Evolutionary conservation across 2,888 invertebrate species (phyloP), one percentile per base, ranked within the genome.

Genomic region (Monoplex corrugatus): DNA sequence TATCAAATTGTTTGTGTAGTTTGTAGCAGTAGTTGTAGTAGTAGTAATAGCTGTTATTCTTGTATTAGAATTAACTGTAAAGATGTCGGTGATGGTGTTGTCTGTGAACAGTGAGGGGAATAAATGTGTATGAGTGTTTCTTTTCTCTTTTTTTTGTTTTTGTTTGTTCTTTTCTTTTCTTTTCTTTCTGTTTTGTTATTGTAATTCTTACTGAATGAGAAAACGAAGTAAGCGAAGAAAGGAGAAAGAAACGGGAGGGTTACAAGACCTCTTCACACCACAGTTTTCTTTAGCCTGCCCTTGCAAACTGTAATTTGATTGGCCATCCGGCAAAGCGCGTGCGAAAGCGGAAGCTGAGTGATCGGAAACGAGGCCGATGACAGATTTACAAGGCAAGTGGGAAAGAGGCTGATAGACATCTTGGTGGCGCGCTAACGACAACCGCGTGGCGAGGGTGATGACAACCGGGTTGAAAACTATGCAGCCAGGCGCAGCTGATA

Each of bases 351-450:
- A 63, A 63, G 86, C 28, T 32, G 63, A 86, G 68, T 32, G 86
- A 86, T 68, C 68, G 63, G 86, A n/a, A 86, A 86, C 86, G 86
- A 86, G 68, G 86, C 86, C 43, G 68, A 10, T 68, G 86, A 86
- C 86, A 86, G 86, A 86, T 86, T 86, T 86, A 85, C 85, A 85
- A 35, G 83, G 63, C 28, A 38, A 0, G 57, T 19, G 23, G 38
- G 38, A 38, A 23, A 38, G 38, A 35, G 85, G 44, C 43, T 32
- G 85, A 85, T 45, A 28, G 85, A 85, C 57, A 57, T 57, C 57
- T 45, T 1, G 19, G 32, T 50, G 57, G 38, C 28, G 32, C 19
- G 10, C 82, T 13, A 80, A 82, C 44, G 45, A 82, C 75, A 75
- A 19, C 16, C 16, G 35, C 75, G 75, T 38, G 38, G 45, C 10